Conservation (phyloP, 2,113 vertebrate species). For the Capreolus pygargus region DNA sequence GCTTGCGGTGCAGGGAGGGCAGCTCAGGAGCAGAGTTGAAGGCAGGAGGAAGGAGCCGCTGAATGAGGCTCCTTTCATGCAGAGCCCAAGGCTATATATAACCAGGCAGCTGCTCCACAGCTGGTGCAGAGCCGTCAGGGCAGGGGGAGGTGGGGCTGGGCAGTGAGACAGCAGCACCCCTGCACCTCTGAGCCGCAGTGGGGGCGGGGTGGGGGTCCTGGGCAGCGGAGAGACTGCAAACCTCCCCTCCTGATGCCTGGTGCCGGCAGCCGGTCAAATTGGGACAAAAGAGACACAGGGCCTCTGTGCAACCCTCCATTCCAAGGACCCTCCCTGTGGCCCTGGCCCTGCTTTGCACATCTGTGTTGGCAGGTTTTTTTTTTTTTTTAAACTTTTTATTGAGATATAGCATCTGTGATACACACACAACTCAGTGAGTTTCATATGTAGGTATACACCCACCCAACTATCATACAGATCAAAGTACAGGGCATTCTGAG, state of each 20-base stretch:
- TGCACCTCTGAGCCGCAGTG: background rate
- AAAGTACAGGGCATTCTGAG: background rate
- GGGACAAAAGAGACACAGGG: background rate
- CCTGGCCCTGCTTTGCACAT: background rate
- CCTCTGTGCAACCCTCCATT: background rate
- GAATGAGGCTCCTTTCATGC: background rate
- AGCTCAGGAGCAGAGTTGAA: background rate
- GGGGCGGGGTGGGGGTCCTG: accelerated
- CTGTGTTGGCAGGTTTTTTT: background rate
- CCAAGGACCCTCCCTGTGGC: background rate
- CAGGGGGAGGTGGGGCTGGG: background rate
- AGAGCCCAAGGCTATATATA: slow-evolving; percentile 1
- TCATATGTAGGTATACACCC: background rate
- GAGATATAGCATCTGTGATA: background rate
- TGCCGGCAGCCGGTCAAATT: background rate
- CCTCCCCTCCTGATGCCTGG: background rate
- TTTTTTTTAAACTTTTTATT: background rate
- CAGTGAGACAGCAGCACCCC: background rate
- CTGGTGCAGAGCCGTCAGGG: background rate
- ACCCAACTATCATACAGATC: background rate
- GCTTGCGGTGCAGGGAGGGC: background rate
- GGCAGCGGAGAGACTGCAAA: accelerated
- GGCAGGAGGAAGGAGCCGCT: background rate
- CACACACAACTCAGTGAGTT: background rate
- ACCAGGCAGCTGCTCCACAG: background rate